phyloP scores from a whole-genome alignment of 1,140 invertebrate species.

The Lysiphlebus fabarum region DNA sequence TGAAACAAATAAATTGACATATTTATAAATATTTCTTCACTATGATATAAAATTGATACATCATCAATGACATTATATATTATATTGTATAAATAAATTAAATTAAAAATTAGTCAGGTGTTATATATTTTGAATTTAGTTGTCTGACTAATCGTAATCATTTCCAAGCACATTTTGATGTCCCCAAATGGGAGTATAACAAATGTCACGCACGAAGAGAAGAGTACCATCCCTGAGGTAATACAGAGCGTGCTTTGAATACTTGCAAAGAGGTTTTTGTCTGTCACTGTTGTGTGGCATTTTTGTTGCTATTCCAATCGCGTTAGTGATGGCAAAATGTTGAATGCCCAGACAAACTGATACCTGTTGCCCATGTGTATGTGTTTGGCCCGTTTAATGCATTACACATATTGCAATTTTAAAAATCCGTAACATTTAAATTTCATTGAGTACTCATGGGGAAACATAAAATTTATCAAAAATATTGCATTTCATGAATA shows the following conservation, averaged over 20 bases:
- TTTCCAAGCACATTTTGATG: conserved; percentile 17
- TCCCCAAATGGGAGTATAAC: conserved; percentile 17
- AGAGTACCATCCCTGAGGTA: conserved; percentile 29
- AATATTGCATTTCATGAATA: no score
- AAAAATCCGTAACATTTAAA: no score
- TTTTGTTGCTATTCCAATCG: conserved; percentile 22
- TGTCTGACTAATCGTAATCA: conserved; percentile 17
- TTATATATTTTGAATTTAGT: conserved; percentile 9
- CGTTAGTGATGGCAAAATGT: conserved; percentile 22
- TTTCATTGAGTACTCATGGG: no score
- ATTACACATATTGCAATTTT: no score
- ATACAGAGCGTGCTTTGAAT: conserved; percentile 31
- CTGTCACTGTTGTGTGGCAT: neutral
- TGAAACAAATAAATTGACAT: no score
- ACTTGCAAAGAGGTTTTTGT: conserved; percentile 21
- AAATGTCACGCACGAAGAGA: conserved; percentile 29
- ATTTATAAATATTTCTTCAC: no score
- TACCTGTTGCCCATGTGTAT: conserved; percentile 33
- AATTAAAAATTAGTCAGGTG: neutral
- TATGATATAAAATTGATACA: no score
- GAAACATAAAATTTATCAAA: no score
- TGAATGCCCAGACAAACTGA: conserved; percentile 25
- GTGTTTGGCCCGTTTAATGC: no score
- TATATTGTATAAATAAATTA: no score
- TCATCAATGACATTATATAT: no score